Evolutionary conservation across 2,888 invertebrate genomes (phyloP), one percentile per base, ranked within the genome.

Genomic region (Drosophila pegasa): DNA sequence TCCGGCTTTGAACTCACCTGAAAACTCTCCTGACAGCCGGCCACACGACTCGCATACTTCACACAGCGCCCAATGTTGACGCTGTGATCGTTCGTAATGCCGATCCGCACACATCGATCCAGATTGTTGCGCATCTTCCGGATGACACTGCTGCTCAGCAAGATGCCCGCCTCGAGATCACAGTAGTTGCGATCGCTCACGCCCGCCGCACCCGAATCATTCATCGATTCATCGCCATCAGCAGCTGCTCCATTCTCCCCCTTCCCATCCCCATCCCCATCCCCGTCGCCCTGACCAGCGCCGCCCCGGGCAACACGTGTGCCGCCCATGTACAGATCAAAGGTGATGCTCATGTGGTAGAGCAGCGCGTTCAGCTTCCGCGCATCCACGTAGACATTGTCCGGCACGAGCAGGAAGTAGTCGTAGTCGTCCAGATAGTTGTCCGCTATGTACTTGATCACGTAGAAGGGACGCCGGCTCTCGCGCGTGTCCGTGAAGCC

Each of bases 371-470:
- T 93, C 50, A 99, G 92, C 57, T 94, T 94, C 47, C 96, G 94
- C 0, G 96, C 96, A 91, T 98, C 96, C 55, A 99, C 94, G 90
- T 96, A 99, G 1, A 96, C 95, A 8, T 94, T 94, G 92, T 99
- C 99, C 43, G 96, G 95, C 48, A 96, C 94, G 52, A 99, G 93
- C 91, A 97, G 96, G 93, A 98, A 98, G 93, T 97, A 99, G 92
- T 99, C 98, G 92, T 96, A 99, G 82, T 96, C 96, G 83, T 98
- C 96, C 35, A 96, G 93, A 92, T 96, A 97, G 91, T 97, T 97
- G 83, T 98, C 98, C 0, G 95, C 95, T 12, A 98, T 95, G 91
- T 98, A 98, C 91, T 97, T 97, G 45, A 98, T 93, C 20, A 96
- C 95, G 90, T 97, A 97, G 92, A 98, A 97, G 0, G 97, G 97